Percentiles rank a stretch among this genome's conserved stretches.
phyloP scores from a whole-genome alignment of 2,113 vertebrate genomes.

The Python bivittatus region DNA sequence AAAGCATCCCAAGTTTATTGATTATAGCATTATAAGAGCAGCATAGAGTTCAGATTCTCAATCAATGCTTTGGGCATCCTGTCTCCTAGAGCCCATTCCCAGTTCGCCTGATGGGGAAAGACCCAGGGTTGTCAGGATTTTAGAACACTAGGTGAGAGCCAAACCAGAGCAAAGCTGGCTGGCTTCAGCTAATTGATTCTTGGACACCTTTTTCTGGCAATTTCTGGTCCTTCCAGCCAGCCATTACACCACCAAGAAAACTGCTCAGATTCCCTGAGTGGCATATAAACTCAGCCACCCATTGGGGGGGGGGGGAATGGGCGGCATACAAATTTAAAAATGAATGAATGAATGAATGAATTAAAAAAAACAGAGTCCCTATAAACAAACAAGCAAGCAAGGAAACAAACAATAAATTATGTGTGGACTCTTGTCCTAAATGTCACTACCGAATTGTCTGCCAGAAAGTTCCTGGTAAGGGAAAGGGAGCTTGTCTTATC shows the following conservation, averaged over 20 bases:
- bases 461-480: background rate
- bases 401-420: background rate
- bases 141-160: background rate
- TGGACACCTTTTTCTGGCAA: background rate
- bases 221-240: background rate
- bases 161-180: background rate
- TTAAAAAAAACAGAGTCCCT: no score
- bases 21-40: background rate
- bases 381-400: background rate
- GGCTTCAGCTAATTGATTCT: background rate
- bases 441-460: background rate
- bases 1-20: background rate
- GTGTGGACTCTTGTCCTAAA: background rate
- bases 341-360: no score
- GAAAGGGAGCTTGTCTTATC: background rate
- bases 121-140: background rate
- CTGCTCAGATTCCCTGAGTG: background rate
- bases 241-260: background rate
- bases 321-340: no score
- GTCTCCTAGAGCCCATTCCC: background rate
- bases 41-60: background rate
- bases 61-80: background rate
- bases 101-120: background rate
- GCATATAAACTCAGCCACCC: no score
- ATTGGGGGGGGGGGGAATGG: no score